A percentile compares a stretch with the other conserved stretches of the same genome.
phyloP scores from a whole-genome alignment of 1,140 invertebrate species.

The Centruroides vittatus region DNA sequence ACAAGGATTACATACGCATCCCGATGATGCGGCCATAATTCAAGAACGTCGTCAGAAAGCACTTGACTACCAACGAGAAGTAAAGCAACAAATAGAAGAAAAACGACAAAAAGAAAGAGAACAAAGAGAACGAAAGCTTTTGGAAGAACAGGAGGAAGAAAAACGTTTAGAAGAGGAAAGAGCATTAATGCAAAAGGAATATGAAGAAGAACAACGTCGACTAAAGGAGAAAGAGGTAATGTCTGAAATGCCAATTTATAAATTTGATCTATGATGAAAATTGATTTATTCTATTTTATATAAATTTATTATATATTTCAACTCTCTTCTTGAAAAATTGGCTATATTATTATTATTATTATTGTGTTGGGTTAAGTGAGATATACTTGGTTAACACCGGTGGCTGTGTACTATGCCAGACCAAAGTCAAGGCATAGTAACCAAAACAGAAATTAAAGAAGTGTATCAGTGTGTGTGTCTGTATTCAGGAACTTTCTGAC shows the following conservation, averaged over 20 bases:
- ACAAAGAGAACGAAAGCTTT: constrained; percentile 6
- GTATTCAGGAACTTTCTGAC: too few relatives aligned
- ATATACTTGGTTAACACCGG: too few relatives aligned
- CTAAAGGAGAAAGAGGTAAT: constrained; percentile 10
- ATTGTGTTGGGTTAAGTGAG: too few relatives aligned
- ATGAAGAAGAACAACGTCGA: constrained; percentile 11
- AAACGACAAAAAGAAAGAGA: neutral
- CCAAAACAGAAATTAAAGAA: too few relatives aligned
- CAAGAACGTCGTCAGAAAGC: constrained; percentile 51
- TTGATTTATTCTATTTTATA: too few relatives aligned
- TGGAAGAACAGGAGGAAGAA: constrained; percentile 7
- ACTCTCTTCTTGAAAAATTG: too few relatives aligned
- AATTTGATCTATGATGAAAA: too few relatives aligned
- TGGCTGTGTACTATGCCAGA: too few relatives aligned
- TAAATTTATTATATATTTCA: too few relatives aligned
- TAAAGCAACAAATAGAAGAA: constrained; percentile 42
- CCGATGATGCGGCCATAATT: constrained; percentile 46
- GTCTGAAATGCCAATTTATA: neutral
- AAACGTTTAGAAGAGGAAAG: constrained; percentile 6
- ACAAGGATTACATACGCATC: constrained; percentile 53
- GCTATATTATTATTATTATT: too few relatives aligned
- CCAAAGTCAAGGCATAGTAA: too few relatives aligned
- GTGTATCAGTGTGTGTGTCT: too few relatives aligned
- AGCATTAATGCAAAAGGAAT: constrained; percentile 7
- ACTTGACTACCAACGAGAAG: constrained; percentile 51